phyloP scores from a whole-genome alignment of 2,888 invertebrate species.

The Poecilobothrus nobilitatus region DNA sequence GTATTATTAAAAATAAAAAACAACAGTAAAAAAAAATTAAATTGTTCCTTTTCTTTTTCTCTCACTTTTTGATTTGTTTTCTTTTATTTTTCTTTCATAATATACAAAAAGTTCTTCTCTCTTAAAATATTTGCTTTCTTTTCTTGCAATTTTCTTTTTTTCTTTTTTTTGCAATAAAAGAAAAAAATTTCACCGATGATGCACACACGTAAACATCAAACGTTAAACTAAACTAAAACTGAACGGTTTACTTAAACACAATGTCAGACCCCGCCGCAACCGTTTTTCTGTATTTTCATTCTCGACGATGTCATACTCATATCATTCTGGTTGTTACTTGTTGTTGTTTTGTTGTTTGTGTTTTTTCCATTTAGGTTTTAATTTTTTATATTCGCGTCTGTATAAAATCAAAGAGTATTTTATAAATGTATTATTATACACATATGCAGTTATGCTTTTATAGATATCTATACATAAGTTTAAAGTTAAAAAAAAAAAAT shows the following conservation, averaged over 20 bases:
- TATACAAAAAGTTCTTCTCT: background rate
- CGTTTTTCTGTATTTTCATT: background rate
- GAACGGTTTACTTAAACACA: background rate
- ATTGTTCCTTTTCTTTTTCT: background rate
- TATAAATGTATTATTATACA: background rate
- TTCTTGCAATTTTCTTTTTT: background rate
- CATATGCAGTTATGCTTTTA: too few relatives aligned
- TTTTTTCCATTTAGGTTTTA: background rate
- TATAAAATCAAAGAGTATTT: background rate
- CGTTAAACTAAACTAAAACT: conserved; percentile 19
- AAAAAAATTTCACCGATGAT: conserved; percentile 22
- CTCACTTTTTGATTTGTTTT: background rate
- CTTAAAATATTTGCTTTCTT: background rate
- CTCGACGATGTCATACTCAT: background rate
- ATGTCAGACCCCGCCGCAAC: conserved; percentile 7
- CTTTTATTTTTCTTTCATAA: background rate
- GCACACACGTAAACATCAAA: conserved; percentile 31
- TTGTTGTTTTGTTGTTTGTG: background rate
- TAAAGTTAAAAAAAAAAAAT: background rate
- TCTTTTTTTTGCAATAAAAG: background rate
- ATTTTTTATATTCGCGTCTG: background rate
- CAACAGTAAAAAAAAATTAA: background rate
- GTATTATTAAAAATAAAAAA: background rate
- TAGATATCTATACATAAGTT: too few relatives aligned
- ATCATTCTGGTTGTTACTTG: background rate